phyloP scores from a whole-genome alignment of 1,140 invertebrate genomes.

The Helicoverpa armigera region DNA sequence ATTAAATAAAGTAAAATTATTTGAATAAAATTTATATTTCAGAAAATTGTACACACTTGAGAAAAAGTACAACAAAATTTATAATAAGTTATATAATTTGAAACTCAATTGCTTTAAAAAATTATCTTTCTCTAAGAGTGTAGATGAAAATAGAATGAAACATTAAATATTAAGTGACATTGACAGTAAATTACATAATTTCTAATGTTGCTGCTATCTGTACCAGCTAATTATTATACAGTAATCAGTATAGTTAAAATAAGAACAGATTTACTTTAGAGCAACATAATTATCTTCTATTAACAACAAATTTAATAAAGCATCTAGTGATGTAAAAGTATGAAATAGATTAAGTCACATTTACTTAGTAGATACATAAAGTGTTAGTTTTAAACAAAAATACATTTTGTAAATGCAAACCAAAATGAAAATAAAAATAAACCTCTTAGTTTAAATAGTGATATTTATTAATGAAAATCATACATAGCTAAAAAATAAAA shows the following conservation, averaged over 20 bases:
- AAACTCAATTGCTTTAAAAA: conserved; percentile 75
- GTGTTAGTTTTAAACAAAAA: conserved; percentile 51
- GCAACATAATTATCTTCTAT: conserved; percentile 49
- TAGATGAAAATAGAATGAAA: conserved; percentile 79
- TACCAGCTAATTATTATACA: conserved; percentile 69
- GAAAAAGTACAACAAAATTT: conserved; percentile 83
- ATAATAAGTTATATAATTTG: conserved; percentile 62
- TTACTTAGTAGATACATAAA: conserved; percentile 50
- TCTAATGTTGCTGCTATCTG: conserved; percentile 72
- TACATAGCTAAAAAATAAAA: conserved; percentile 85
- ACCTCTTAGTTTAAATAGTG: conserved; percentile 80
- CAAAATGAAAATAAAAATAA: conserved; percentile 76
- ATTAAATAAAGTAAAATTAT: conserved; percentile 44
- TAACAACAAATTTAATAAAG: conserved; percentile 49
- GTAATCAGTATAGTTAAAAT: conserved; percentile 52
- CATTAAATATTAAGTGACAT: conserved; percentile 70
- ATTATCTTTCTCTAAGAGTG: conserved; percentile 68
- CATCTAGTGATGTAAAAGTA: conserved; percentile 44
- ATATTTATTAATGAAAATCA: conserved; percentile 85
- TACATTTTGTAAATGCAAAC: conserved; percentile 69
- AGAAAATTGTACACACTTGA: conserved; percentile 85
- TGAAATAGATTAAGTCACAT: conserved; percentile 47
- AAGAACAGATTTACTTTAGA: conserved; percentile 54
- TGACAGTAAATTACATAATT: conserved; percentile 67
- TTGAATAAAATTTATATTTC: conserved; percentile 86